Conservation (phyloP, 2,888 invertebrate genomes). For the Leucozona laternaria region DNA sequence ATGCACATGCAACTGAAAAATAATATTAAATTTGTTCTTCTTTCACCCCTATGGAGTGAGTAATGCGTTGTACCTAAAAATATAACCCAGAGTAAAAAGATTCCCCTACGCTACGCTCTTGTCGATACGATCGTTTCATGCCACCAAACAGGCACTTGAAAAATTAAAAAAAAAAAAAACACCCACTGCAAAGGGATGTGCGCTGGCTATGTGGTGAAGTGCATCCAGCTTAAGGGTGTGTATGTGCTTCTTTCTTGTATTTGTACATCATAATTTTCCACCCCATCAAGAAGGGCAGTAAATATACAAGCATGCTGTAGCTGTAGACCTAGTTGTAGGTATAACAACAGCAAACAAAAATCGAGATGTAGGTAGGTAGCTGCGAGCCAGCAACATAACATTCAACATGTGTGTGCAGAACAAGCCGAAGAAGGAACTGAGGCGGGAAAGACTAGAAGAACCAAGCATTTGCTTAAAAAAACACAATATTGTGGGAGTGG, state of each 20-base stretch:
- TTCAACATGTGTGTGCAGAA: slow-evolving; percentile 66
- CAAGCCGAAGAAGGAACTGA: slow-evolving; percentile 35
- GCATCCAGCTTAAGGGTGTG: slow-evolving; percentile 12
- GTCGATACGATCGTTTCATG: slow-evolving; percentile 44
- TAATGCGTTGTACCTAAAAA: slow-evolving; percentile 46
- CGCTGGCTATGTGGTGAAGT: slow-evolving; percentile 17
- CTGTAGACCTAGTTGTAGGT: not conserved
- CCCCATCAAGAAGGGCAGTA: slow-evolving; percentile 61
- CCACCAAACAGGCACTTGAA: slow-evolving; percentile 29
- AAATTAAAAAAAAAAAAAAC: slow-evolving; percentile 14
- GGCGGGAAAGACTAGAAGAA: slow-evolving; percentile 45
- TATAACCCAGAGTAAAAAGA: slow-evolving; percentile 37
- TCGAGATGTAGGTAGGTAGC: not conserved
- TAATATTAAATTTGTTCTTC: slow-evolving; percentile 27
- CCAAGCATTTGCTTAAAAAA: slow-evolving; percentile 43
- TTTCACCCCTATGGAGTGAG: slow-evolving; percentile 56
- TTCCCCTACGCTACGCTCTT: slow-evolving; percentile 29
- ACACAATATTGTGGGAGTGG: slow-evolving; percentile 40
- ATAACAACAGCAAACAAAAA: not conserved
- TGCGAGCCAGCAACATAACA: not conserved
- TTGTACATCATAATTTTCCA: slow-evolving; percentile 40
- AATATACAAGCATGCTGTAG: slow-evolving; percentile 12
- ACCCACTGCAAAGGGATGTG: slow-evolving; percentile 58
- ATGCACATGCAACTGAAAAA: slow-evolving; percentile 24
- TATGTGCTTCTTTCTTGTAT: not conserved